Conservation (phyloP, 2,888 invertebrate genomes). For the Acrobasis suavella region DNA sequence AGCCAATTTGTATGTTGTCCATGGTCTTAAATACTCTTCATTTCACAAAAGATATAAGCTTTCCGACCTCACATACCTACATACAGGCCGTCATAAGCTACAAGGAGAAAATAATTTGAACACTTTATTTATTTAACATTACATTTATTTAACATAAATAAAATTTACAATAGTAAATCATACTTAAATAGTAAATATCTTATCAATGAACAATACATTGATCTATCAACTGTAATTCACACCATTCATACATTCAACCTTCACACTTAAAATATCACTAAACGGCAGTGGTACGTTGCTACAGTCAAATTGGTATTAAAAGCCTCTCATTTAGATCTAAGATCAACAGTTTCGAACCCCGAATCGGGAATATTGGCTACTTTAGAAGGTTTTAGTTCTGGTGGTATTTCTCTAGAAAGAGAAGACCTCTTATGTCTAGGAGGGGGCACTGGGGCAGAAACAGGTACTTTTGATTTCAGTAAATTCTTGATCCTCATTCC, state of each 20-base stretch:
- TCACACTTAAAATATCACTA: conserved; percentile 45
- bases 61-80: too few species aligned
- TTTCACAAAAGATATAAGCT: too few species aligned
- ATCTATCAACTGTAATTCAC: conserved; percentile 33
- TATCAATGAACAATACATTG: conserved; percentile 34
- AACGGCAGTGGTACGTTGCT: conserved; percentile 37
- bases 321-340: conserved; percentile 60
- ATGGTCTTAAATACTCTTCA: too few species aligned
- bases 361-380: conserved; percentile 62
- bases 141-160: conserved; percentile 69
- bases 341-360: conserved; percentile 77
- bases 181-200: conserved; percentile 35
- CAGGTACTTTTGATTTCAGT: conserved; percentile 72
- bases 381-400: conserved; percentile 64
- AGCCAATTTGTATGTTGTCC: too few species aligned
- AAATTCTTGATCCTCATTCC: conserved; percentile 85
- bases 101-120: conserved; percentile 21
- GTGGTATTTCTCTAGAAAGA: conserved; percentile 64
- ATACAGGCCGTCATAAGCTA: not conserved
- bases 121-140: conserved; percentile 32
- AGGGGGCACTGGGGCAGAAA: conserved; percentile 68
- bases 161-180: conserved; percentile 58
- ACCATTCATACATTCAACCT: conserved; percentile 35
- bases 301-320: conserved; percentile 33
- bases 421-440: conserved; percentile 71